Percentiles rank a stretch among this genome's conserved stretches.
Evolutionary conservation across 2,797 vertebrate genomes (phyloP).

Genomic region (Chaunax sp.): DNA sequence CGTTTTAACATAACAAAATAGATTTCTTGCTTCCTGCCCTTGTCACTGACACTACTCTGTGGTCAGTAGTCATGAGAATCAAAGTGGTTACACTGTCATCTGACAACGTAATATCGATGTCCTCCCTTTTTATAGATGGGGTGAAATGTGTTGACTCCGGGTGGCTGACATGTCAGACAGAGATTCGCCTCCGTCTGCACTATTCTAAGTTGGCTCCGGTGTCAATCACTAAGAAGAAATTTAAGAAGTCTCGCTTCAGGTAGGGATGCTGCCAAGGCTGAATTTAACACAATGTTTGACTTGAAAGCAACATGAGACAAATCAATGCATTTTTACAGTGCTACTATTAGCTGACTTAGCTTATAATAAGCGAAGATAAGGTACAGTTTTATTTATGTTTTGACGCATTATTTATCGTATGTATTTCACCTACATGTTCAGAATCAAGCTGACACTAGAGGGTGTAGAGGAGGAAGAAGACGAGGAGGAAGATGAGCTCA

Average conservation of each 20-base stretch:
- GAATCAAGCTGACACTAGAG: constrained; percentile 92
- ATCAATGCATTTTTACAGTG: constrained; percentile 2
- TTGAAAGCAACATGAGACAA: constrained; percentile 22
- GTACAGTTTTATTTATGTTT: neutral
- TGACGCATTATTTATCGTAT: neutral
- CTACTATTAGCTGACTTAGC: neutral
- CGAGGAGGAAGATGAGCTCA: constrained; percentile 81
- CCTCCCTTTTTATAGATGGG: constrained; percentile 80
- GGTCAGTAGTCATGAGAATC: constrained; percentile 19
- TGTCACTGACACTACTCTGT: constrained; percentile 19
- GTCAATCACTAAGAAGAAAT: constrained; percentile 97
- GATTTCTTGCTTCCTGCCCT: neutral
- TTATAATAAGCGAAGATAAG: neutral
- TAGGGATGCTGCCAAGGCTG: constrained; percentile 59
- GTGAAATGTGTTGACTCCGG: constrained; percentile 91
- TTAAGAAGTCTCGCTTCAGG: constrained; percentile 98
- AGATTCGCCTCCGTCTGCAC: constrained; percentile 96
- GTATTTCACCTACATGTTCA: constrained; percentile 49
- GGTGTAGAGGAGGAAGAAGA: constrained; percentile 90
- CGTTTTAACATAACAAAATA: constrained; percentile 11
- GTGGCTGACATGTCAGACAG: constrained; percentile 97
- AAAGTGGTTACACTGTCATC: constrained; percentile 9
- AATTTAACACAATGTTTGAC: constrained; percentile 45
- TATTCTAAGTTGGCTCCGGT: constrained; percentile 92
- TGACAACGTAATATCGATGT: constrained; percentile 15